These are phyloP conservation scores for Emmelina monodactyla DNA, from an alignment of 2,888 invertebrate genomes.

Conservation along the genomic window DNA sequence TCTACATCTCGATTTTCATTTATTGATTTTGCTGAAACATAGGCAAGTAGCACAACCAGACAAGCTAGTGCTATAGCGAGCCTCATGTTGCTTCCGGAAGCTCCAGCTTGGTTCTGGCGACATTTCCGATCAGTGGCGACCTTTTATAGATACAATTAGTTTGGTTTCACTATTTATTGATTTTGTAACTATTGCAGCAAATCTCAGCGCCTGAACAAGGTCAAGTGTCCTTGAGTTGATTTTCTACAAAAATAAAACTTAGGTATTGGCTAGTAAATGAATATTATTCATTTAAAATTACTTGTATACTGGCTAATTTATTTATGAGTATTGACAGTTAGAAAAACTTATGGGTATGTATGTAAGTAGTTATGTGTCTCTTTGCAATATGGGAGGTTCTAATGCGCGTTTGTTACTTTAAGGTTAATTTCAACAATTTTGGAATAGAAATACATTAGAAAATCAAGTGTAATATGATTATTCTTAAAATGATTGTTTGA, in stretches of 20 bases:
- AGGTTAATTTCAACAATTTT: too few species aligned
- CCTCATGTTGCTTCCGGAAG: conserved; percentile 36
- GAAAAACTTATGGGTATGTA: too few species aligned
- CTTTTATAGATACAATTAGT: conserved; percentile 52
- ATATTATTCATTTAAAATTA: not conserved
- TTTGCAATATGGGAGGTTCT: too few species aligned
- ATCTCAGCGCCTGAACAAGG: conserved; percentile 38
- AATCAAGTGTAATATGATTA: too few species aligned
- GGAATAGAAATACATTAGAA: too few species aligned
- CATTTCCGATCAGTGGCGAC: conserved; percentile 31
- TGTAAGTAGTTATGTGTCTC: too few species aligned
- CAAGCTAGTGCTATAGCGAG: conserved; percentile 33
- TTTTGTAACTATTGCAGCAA: conserved; percentile 45
- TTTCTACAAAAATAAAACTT: too few species aligned
- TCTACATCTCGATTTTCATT: conserved; percentile 56
- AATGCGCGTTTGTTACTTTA: too few species aligned
- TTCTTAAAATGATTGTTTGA: too few species aligned
- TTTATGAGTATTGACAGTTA: too few species aligned
- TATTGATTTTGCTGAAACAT: conserved; percentile 46
- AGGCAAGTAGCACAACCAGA: conserved; percentile 39
- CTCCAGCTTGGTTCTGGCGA: conserved; percentile 13
- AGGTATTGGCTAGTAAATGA: not conserved
- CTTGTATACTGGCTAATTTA: too few species aligned
- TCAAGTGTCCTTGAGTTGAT: conserved; percentile 17
- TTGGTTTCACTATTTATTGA: too few species aligned